Evolutionary conservation across 2,113 vertebrate genomes (phyloP), one percentile per base, ranked within the genome.

Genomic region (Saccopteryx bilineata): DNA sequence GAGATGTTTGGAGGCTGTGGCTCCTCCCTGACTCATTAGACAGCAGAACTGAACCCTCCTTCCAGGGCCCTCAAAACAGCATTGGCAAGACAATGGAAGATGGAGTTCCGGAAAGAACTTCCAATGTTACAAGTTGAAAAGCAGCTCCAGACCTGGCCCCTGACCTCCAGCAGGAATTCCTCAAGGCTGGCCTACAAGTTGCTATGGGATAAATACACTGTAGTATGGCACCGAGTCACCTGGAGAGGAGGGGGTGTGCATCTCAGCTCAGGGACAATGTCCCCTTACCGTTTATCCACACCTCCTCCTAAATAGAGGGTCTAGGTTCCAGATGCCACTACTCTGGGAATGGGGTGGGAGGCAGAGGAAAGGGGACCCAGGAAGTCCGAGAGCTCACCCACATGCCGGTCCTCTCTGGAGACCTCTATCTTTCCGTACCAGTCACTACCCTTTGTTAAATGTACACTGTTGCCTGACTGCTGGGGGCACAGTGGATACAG

Each of bases 321-420:
- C 1, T 0, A 19, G 46, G 15, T 7, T 26, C 28, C 79, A 50
- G n/a, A 46, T 9, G 60, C 52, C 33, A 10, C 26, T 8, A 0
- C 9, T 31, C 12, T 31, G 48, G 24, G 48, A 14, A 14, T 12
- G 11, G 21, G 9, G 4, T 6, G 2, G 24, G 54, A 3, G 33
- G 4, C 65, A 28, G 89, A 39, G 26, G 56, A 80, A 33, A 81
- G 66, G 69, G 78, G 33, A 15, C 33, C 48, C 88, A 7, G 52
- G 54, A 71, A 28, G 24, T 61, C 52, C 46, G 85, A 63, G 39
- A 3, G 5, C 46, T 60, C 33, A 21, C 60, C 17, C 31, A 4
- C 39, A 9, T 0, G 17, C 65, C 5, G 2, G 13, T 56, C 18
- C 66, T 54, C 65, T 80, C 21, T 2, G 9, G n/a, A 79, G 39